A percentile compares a stretch with the other conserved stretches of the same genome.
Evolutionary conservation across 2,888 invertebrate species (phyloP).

Genomic region (Trichogramma evanescens): DNA sequence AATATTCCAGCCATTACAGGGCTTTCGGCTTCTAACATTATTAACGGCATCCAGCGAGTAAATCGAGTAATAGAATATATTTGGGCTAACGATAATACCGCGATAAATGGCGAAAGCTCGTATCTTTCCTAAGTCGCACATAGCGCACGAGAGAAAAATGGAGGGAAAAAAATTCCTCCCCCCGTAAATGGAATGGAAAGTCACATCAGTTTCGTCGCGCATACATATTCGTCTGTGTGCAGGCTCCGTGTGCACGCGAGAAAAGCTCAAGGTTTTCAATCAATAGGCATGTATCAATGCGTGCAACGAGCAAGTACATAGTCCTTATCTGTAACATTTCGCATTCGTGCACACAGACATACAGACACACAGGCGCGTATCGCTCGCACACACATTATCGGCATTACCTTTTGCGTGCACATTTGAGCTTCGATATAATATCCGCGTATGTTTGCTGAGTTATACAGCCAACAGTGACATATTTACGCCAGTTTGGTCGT

Average conservation of each 20-base stretch:
- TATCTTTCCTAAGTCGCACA: no score
- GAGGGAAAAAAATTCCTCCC: background rate
- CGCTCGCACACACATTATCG: slow-evolving; percentile 13
- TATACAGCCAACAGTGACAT: slow-evolving; percentile 14
- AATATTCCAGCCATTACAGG: no score
- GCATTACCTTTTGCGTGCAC: background rate
- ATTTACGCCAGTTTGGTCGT: slow-evolving; percentile 21
- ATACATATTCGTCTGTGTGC: no score
- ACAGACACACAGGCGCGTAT: background rate
- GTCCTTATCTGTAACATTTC: slow-evolving; percentile 10
- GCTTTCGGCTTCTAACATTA: no score
- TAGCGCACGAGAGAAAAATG: no score
- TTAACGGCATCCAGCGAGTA: no score
- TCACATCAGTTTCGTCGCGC: background rate
- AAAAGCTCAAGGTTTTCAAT: slow-evolving; percentile 16
- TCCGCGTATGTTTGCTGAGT: background rate
- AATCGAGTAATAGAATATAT: no score
- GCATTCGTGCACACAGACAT: slow-evolving; percentile 4
- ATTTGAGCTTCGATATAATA: background rate
- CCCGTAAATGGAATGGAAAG: slow-evolving; percentile 7
- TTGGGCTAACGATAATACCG: no score
- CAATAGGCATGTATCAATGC: slow-evolving; percentile 1
- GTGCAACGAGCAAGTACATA: background rate
- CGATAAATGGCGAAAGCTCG: no score
- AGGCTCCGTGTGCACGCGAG: background rate